Evolutionary conservation across 1,140 invertebrate genomes (phyloP).

Genomic region (Aphelinus atriplicis): DNA sequence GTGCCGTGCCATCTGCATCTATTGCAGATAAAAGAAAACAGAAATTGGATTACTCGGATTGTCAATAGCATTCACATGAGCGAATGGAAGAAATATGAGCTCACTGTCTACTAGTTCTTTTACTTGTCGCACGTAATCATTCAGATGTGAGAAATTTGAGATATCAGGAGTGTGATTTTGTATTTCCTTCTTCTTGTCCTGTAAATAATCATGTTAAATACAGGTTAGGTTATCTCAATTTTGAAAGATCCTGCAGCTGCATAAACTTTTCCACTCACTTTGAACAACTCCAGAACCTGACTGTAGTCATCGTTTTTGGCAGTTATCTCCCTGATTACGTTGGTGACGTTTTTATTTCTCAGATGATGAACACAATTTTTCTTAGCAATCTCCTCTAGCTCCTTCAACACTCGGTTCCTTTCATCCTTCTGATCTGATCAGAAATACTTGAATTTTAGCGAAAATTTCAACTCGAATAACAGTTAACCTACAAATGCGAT

Average conservation of each 20-base stretch:
- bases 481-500: conserved; percentile 5
- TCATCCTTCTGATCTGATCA: conserved; percentile 26
- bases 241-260: too few relatives aligned
- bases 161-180: conserved; percentile 32
- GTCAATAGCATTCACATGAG: neutral
- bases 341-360: conserved; percentile 31
- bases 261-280: conserved; percentile 16
- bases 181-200: conserved; percentile 36
- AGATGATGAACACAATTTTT: conserved; percentile 32
- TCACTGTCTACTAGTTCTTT: conserved; percentile 44
- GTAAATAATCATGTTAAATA: neutral
- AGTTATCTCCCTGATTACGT: conserved; percentile 25
- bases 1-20: conserved; percentile 10
- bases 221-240: too few relatives aligned
- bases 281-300: conserved; percentile 24
- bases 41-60: conserved; percentile 8
- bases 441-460: neutral
- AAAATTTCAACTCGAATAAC: neutral
- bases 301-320: conserved; percentile 21
- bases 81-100: neutral
- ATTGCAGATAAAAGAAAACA: conserved; percentile 1
- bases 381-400: conserved; percentile 39
- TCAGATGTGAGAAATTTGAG: conserved; percentile 34
- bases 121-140: conserved; percentile 44
- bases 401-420: conserved; percentile 27